Conservation (phyloP, 2,797 vertebrate genomes). For the Trichosurus vulpecula region DNA sequence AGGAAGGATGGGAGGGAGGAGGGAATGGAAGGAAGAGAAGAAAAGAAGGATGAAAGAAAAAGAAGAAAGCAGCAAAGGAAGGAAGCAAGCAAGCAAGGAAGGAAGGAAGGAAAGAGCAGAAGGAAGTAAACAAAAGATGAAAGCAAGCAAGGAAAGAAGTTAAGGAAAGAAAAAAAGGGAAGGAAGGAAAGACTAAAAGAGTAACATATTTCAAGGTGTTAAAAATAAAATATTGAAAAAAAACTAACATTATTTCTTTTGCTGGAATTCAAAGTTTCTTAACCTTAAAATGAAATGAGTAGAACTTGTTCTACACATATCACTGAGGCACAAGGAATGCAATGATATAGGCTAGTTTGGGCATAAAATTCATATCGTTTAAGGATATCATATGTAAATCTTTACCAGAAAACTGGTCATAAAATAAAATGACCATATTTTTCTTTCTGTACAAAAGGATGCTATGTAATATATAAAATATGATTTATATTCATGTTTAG, state of each 20-base stretch:
- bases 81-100: background rate
- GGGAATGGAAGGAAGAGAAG: background rate
- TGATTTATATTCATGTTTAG: background rate
- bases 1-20: background rate
- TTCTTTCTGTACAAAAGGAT: background rate
- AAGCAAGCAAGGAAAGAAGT: too few relatives aligned
- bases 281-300: background rate
- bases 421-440: constrained; percentile 1
- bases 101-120: too few relatives aligned
- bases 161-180: too few relatives aligned
- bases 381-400: background rate
- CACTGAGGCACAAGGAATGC: background rate
- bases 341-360: background rate
- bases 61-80: background rate
- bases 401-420: background rate
- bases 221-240: background rate
- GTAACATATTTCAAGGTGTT: background rate
- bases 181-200: background rate
- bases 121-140: background rate
- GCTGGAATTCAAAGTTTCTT: background rate
- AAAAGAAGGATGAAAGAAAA: background rate
- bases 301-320: background rate
- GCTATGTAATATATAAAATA: background rate
- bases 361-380: background rate
- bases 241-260: background rate